Base-by-base conservation (phyloP, 1,140 invertebrate species). In the Euwallacea similis region DNA sequence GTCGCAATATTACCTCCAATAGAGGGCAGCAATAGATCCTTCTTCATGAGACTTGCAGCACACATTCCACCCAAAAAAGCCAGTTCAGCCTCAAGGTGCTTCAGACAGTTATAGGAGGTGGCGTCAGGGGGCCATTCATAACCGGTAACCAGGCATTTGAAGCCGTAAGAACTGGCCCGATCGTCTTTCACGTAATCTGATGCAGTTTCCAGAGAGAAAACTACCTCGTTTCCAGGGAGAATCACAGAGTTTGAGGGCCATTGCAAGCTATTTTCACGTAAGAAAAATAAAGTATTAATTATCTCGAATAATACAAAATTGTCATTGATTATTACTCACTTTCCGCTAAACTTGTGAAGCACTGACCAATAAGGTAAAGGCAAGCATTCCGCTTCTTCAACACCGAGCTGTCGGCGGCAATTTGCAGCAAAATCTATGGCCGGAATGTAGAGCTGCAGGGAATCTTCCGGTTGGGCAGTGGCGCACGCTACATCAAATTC, bases 141-240 rank as follows among this genome's bases (percentile, higher is more conserved):
- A 33, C 96, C 96, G 60, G 96, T 89, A 46, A 97, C 90, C 13
- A 96, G 84, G 82, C 95, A 97, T 73, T 94, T 93, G 84, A 97
- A 98, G 3, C 96, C 96, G 84, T 90, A 98, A 54, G 90, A 90
- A 75, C 84, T 86, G 6, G 89, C 88, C 77, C 91, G 90, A 61
- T 97, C 96, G 84, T 97, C 94, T 79, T 95, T 95, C 69, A 97
- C 88, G 83, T 98, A 98, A 83, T 98, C 92, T 0, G 96, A 95
- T 0, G 96, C 94, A 0, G 96, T 98, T 84, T 98, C 96, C 78
- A 98, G 79, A 0, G 95, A 97, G 81, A 98, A 97, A 74, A 97
- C 88, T 0, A 98, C 90, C 84, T 97, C 94, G 82, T 97, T 95
- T 16, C 96, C 96, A 71, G 97, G 96, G 44, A 98, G 82, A 58